Base-by-base conservation (phyloP, 1,140 invertebrate species). In the Maniola jurtina region DNA sequence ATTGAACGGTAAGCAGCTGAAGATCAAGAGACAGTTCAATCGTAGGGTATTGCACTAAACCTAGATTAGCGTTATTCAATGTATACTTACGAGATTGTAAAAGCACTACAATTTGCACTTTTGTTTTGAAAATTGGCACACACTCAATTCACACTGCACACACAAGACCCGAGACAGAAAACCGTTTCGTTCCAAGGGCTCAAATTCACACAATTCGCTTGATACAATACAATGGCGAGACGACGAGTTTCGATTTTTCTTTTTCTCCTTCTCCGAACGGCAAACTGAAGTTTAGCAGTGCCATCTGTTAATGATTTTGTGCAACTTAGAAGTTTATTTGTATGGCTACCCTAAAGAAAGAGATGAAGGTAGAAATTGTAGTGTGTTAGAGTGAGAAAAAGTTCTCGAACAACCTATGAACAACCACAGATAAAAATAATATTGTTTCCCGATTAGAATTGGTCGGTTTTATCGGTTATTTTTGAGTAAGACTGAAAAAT, bases 101-200 rank as follows among this genome's bases (percentile, higher is more conserved):
- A 80, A 81, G 71, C 88, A 90, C 84, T 82, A 70, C 70, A 76
- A 74, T 70, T 80, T 75, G 70, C 84, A 88, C 84, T 85, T 80
- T 76, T 55, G 68, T 80, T 70, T 70, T 62, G 75, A 81, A 83
- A 80, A 78, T 81, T 87, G 79, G 69, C 85, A 87, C 86, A 80
- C 85, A 84, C 82, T 75, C 73, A 65, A 77, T 76, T 84, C 81
- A 80, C 81, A 84, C 86, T 88, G 79, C 84, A 77, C 81, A 86
- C 84, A 80, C 83, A 85, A 84, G 87, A 88, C 85, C 72, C 81
- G 71, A 88, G 83, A 77, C 84, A 89, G 82, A 90, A 86, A 88
- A 87, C 86, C 82, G 86, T 88, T 89, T 85, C 82, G 84, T 82
- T 82, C 84, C 75, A 85, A 80, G 81, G 78, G 78, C 80, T 84